These are phyloP conservation scores for Hemiprocne comata DNA, from an alignment of 2,113 vertebrate species.

Conservation along the genomic window DNA sequence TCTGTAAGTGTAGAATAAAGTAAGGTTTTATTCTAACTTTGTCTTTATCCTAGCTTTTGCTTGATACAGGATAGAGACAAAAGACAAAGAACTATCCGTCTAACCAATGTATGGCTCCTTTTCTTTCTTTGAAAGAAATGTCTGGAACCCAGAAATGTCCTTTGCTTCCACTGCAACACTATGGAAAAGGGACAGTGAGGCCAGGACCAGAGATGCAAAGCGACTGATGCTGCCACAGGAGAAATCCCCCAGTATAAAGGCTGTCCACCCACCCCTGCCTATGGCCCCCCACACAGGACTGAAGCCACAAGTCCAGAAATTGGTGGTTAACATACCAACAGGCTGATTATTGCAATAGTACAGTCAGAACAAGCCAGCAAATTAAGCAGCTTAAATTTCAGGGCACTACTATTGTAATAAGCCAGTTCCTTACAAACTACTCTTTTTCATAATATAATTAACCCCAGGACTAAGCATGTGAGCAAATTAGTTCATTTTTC, in stretches of 20 bases:
- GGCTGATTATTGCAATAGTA: fast-evolving
- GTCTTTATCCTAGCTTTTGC: neutral
- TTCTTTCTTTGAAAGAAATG: neutral
- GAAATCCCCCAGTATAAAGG: neutral
- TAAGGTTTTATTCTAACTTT: neutral
- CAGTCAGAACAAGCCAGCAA: neutral
- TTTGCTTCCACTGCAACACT: fast-evolving
- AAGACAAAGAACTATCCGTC: neutral
- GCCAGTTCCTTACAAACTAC: neutral
- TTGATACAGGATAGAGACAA: too few species aligned
- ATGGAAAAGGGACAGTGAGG: neutral
- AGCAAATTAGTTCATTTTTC: constrained; percentile 45
- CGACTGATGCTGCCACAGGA: fast-evolving
- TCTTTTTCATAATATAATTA: constrained; percentile 52
- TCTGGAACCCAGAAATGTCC: neutral
- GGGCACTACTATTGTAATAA: neutral
- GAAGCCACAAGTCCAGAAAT: neutral
- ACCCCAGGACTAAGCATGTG: neutral
- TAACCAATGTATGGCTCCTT: fast-evolving
- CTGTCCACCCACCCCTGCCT: neutral
- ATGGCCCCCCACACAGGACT: fast-evolving
- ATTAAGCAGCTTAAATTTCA: constrained; percentile 42
- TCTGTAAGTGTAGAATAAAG: neutral
- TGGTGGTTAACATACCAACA: neutral
- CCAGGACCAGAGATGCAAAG: too few species aligned